Conservation (phyloP, 2,797 vertebrate genomes). For the Darevskia mixta region DNA sequence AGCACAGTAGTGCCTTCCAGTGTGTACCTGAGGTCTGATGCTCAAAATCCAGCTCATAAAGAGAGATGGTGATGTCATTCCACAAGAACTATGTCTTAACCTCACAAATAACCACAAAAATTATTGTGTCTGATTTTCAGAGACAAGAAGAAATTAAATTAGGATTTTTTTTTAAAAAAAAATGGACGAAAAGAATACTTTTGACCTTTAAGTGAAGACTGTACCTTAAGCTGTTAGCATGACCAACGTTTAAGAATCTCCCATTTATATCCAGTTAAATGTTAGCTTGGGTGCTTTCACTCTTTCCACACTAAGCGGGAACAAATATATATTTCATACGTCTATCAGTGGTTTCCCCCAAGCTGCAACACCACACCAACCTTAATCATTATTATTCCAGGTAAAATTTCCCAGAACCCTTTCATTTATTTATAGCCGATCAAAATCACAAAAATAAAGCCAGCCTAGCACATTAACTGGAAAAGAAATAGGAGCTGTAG, state of each 20-base stretch:
- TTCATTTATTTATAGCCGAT: neutral
- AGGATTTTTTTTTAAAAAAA: neutral
- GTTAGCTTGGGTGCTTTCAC: neutral
- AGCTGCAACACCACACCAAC: neutral
- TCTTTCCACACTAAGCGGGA: neutral
- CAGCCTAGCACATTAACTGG: neutral
- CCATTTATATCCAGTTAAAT: slow-evolving; percentile 36
- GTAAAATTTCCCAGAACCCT: neutral
- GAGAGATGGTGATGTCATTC: slow-evolving; percentile 43
- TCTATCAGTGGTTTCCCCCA: neutral
- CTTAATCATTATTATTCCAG: neutral
- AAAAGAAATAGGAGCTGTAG: neutral
- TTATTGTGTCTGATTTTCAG: slow-evolving; percentile 31
- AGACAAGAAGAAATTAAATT: slow-evolving; percentile 9
- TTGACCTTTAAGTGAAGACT: slow-evolving; percentile 6
- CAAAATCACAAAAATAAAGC: slow-evolving; percentile 7
- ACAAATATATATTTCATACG: too few relatives aligned
- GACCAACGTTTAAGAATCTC: slow-evolving; percentile 13
- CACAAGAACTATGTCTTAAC: slow-evolving; percentile 29
- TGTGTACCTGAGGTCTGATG: neutral
- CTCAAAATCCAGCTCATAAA: slow-evolving; percentile 40
- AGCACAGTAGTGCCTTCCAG: slow-evolving; percentile 10
- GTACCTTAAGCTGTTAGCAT: slow-evolving; percentile 36
- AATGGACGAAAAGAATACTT: neutral
- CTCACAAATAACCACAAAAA: slow-evolving; percentile 21